phyloP scores from a whole-genome alignment of 2,113 vertebrate genomes.

The Sinocyclocheilus anophthalmus region DNA sequence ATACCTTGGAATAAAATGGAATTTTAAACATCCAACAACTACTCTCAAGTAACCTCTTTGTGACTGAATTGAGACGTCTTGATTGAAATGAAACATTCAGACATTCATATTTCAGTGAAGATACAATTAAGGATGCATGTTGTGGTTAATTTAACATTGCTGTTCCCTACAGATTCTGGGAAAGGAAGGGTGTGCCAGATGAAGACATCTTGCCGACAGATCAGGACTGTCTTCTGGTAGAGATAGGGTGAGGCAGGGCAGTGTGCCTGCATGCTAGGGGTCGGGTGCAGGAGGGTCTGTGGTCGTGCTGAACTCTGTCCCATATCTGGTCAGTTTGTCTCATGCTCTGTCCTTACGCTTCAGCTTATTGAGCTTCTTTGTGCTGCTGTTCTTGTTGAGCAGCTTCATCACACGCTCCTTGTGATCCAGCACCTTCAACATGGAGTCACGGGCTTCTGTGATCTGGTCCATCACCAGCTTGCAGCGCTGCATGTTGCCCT shows the following conservation, averaged over 20 bases:
- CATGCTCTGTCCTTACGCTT: slow-evolving; percentile 94
- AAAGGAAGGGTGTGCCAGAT: slow-evolving; percentile 7
- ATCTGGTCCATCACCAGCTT: slow-evolving; percentile 99
- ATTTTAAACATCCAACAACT: not conserved
- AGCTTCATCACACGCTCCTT: slow-evolving; percentile 97
- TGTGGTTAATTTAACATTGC: not conserved
- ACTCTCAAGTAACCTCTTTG: not conserved
- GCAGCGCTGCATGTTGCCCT: slow-evolving; percentile 99
- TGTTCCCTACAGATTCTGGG: not conserved
- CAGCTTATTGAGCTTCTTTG: slow-evolving; percentile 95
- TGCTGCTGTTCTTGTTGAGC: slow-evolving; percentile 93
- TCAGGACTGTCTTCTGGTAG: not conserved
- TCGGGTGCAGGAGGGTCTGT: not conserved
- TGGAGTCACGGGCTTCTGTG: slow-evolving; percentile 95
- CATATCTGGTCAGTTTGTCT: slow-evolving; percentile 8
- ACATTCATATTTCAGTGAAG: not conserved
- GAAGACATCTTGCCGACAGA: not conserved
- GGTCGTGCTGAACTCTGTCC: slow-evolving; percentile 10
- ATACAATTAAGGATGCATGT: not conserved
- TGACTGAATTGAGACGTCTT: not conserved
- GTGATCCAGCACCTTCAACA: slow-evolving; percentile 98
- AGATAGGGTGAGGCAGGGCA: not conserved
- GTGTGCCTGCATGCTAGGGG: slow-evolving; percentile 1
- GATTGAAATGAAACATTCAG: not conserved
- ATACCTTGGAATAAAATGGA: slow-evolving; percentile 15